phyloP scores from a whole-genome alignment of 2,888 invertebrate species.

The Perithous albicinctus region DNA sequence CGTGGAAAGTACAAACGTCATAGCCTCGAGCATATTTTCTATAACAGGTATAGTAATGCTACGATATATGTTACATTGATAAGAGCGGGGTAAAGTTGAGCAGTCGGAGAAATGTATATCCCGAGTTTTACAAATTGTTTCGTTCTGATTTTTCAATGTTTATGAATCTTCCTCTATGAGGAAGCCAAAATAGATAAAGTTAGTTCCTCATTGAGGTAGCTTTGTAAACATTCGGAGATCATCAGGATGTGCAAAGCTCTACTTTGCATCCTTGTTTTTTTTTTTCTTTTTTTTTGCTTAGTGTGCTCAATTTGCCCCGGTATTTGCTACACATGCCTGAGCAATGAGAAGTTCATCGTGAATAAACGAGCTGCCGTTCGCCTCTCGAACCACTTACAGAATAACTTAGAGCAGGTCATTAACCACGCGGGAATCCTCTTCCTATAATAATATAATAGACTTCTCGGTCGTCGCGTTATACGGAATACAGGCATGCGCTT shows the following conservation, averaged over 20 bases:
- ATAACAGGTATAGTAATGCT: neutral
- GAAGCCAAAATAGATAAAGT: too few relatives aligned
- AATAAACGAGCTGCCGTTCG: slow-evolving; percentile 24
- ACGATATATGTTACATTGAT: neutral
- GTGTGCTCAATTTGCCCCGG: too few relatives aligned
- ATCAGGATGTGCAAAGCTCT: too few relatives aligned
- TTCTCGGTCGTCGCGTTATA: slow-evolving; percentile 10
- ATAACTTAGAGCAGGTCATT: slow-evolving; percentile 49
- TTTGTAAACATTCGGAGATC: too few relatives aligned
- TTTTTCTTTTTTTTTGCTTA: too few relatives aligned
- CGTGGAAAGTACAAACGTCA: neutral
- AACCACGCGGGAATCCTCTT: slow-evolving; percentile 27
- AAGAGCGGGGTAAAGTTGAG: too few relatives aligned
- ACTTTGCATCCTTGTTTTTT: too few relatives aligned
- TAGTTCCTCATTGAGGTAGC: too few relatives aligned
- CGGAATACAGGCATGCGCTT: slow-evolving; percentile 31
- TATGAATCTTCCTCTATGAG: too few relatives aligned
- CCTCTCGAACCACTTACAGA: slow-evolving; percentile 1
- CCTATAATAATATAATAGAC: slow-evolving; percentile 37
- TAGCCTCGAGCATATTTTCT: neutral
- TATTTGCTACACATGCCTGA: slow-evolving; percentile 1
- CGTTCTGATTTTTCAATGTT: too few relatives aligned
- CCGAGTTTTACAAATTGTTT: too few relatives aligned
- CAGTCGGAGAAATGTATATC: too few relatives aligned
- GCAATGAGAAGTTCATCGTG: slow-evolving; percentile 22